These are phyloP conservation scores for Drosophila emarginata DNA, from an alignment of 2,888 invertebrate genomes.

Conservation along the genomic window DNA sequence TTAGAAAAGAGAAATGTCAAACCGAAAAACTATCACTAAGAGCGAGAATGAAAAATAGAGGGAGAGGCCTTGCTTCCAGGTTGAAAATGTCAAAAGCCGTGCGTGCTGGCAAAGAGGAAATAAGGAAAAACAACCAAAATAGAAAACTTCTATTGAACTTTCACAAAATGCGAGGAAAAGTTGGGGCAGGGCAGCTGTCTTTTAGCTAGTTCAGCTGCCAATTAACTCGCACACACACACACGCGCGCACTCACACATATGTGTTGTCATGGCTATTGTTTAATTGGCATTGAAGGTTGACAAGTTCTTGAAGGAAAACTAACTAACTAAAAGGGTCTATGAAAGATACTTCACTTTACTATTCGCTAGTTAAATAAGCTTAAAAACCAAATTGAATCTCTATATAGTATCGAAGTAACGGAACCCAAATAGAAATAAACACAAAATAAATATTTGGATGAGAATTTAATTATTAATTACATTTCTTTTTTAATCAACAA, in stretches of 20 bases:
- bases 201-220: background rate
- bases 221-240: constrained; percentile 2
- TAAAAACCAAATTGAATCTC: too few relatives aligned
- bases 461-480: too few relatives aligned
- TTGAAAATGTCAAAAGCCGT: constrained; percentile 56
- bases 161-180: constrained; percentile 7
- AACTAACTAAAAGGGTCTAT: background rate
- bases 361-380: too few relatives aligned
- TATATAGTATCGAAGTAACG: too few relatives aligned
- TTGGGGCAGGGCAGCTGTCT: constrained; percentile 5
- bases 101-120: constrained; percentile 8
- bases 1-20: constrained; percentile 55
- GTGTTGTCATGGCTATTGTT: background rate
- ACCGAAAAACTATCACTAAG: constrained; percentile 38
- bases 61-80: constrained; percentile 8
- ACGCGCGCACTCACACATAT: background rate
- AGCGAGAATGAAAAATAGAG: background rate
- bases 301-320: background rate
- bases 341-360: background rate
- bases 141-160: constrained; percentile 23
- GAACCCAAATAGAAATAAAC: too few relatives aligned
- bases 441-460: too few relatives aligned
- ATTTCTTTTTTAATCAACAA: too few relatives aligned
- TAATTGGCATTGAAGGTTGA: background rate
- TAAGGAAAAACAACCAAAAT: background rate